Evolutionary conservation across 2,797 vertebrate species (phyloP), one percentile per base, ranked within the genome.

Genomic region (Crax fasciolata): DNA sequence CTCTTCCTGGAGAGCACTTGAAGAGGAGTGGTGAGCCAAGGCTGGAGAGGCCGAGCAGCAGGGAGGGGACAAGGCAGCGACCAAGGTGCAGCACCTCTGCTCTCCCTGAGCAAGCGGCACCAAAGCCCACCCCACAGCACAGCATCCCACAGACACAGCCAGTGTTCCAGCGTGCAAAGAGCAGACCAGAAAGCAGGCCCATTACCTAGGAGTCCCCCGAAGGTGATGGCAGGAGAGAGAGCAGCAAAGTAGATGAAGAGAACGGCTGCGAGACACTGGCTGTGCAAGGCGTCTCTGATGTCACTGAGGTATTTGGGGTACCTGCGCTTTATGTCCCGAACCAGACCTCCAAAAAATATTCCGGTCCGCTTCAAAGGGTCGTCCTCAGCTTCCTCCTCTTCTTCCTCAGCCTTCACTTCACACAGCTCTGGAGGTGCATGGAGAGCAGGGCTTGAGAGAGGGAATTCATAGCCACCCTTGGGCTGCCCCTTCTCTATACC

Each of bases 211-310:
- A 99, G 98, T 87, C 99, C 99, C 97, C 99, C 99, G 19, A 99
- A 99, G 87, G 99, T 99, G 97, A 99, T 99, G 84, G 99, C 99
- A 35, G 99, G 99, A 24, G 99, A 99, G 96, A 99, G 98, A 55
- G 99, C 99, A 9, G 99, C 99, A 17, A 99, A 99, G 96, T 99
- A 99, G 98, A 99, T 99, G 97, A 99, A 99, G 94, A 99, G 99
- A 93, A 99, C 98, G 1, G 99, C 99, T 1, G 99, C 99, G 62
- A 99, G 51, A 55, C 99, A 99, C 98, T 99, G 99, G 91, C 98
- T 98, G 98, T 99, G 99, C 97, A 99, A 43, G 10, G 99, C 98
- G 2, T 99, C 99, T 95, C 98, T 98, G 67, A 99, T 95, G 98
- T 99, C 99, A 38, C 99, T 99, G 95, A 98, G 94, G 88, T 99